Conservation (phyloP, 2,797 vertebrate genomes). For the Sorex maritimensis region DNA sequence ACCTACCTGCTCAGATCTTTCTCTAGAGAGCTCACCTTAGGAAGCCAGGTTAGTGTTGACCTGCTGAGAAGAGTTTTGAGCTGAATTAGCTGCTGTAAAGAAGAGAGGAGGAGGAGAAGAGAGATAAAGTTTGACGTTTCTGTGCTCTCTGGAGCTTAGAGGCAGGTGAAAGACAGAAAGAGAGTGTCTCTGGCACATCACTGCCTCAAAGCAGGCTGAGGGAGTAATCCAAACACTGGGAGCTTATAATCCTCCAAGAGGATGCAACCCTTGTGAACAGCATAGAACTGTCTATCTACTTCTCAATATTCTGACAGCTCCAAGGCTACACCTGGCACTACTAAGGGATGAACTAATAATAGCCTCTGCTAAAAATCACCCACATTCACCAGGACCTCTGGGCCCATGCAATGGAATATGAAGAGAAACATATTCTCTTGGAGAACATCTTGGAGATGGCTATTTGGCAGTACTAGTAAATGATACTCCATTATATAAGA, state of each 20-base stretch:
- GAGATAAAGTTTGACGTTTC: not conserved
- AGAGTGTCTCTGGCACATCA: not conserved
- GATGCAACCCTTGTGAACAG: not conserved
- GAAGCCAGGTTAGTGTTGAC: not conserved
- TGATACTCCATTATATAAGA: not conserved
- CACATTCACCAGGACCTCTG: not conserved
- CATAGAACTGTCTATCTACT: not conserved
- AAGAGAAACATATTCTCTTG: not conserved
- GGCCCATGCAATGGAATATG: not conserved
- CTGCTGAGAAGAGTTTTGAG: not conserved
- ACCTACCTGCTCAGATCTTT: not conserved
- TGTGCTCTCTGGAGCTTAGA: not conserved
- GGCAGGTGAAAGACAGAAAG: not conserved
- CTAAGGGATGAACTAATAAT: not conserved
- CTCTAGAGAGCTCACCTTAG: not conserved
- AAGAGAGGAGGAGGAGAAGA: not conserved
- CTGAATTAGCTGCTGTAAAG: not conserved
- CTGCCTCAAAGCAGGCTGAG: not conserved
- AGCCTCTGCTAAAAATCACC: not conserved
- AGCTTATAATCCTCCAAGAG: not conserved
- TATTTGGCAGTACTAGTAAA: not conserved
- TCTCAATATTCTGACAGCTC: not conserved
- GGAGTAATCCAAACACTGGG: not conserved
- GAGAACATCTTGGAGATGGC: not conserved
- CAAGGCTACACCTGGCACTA: no score